Evolutionary conservation across 2,888 invertebrate species (phyloP), one percentile per base, ranked within the genome.

Genomic region (Pemphredon lugubris): DNA sequence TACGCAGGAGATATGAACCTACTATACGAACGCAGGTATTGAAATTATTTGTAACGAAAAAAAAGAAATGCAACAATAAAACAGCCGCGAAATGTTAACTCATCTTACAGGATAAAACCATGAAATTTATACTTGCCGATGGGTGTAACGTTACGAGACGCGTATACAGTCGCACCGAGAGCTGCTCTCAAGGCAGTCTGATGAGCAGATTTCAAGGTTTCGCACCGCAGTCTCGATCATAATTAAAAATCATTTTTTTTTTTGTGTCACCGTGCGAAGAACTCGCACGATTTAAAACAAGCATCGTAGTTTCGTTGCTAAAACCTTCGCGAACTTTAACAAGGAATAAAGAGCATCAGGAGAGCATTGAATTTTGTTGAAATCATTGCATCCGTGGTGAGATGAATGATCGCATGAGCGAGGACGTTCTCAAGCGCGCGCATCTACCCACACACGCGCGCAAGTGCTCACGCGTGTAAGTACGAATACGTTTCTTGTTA

Each of bases 141-240:
- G 26, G 39, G 54, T 60, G 42, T 60, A 60, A 40, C 13, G 34
- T 57, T 64, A 57, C 64, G n/a, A 51, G 40, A n/a, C 39, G n/a
- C 39, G n/a, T 3, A 7, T 51, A 47, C 23, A 53, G 34, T 7
- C 16, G 7, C 21, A 21, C 4, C 34, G 26, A 42, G 26, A 26
- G 55, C 34, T 23, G n/a, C 23, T 53, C 34, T 65, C 69, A 65
- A 69, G 69, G 65, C 66, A 54, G 57, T 48, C 57, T 37, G 32
- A 48, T 66, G 55, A 70, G 55, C 60, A 70, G 44, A 51, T 66
- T 60, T 51, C 70, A 70, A 70, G 70, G 70, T 18, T 55, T 59
- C 34, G 9, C 7, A 13, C 34, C 0, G n/a, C n/a, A n/a, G n/a
- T n/a, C n/a, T 13, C 48, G 21, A 58, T 44, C 63, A 37, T 16